These are phyloP conservation scores for Oreortyx pictus DNA, from an alignment of 2,797 vertebrate genomes.

Conservation along the genomic window DNA sequence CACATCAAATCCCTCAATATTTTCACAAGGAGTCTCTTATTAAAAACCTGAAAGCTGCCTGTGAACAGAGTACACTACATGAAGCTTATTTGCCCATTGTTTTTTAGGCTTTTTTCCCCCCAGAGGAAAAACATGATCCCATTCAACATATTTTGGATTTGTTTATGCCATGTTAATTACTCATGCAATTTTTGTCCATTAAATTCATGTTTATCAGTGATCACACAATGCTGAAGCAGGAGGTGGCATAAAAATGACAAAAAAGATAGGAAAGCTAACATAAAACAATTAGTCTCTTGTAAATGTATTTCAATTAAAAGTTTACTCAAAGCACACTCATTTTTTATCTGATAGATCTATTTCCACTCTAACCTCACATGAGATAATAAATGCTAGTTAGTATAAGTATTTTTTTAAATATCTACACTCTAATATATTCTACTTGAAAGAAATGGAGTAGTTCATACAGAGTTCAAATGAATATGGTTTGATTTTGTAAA, in stretches of 20 bases:
- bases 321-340: constrained; percentile 4
- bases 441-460: constrained; percentile 60
- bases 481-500: constrained; percentile 54
- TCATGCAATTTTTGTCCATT: background rate
- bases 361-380: constrained; percentile 17
- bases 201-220: background rate
- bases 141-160: background rate
- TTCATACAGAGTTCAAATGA: constrained; percentile 71
- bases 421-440: constrained; percentile 48
- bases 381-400: constrained; percentile 28
- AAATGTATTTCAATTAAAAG: background rate
- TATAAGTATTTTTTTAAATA: constrained; percentile 38
- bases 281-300: background rate
- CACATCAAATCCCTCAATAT: background rate
- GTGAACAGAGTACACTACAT: background rate
- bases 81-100: background rate
- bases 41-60: background rate
- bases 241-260: background rate
- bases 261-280: background rate
- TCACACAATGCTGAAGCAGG: background rate
- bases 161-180: background rate
- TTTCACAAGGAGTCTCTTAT: background rate
- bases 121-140: background rate
- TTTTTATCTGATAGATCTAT: constrained; percentile 28
- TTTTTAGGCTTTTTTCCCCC: background rate